These are phyloP conservation scores for Calameuta idolon DNA, from an alignment of 2,888 invertebrate species.

Conservation along the genomic window DNA sequence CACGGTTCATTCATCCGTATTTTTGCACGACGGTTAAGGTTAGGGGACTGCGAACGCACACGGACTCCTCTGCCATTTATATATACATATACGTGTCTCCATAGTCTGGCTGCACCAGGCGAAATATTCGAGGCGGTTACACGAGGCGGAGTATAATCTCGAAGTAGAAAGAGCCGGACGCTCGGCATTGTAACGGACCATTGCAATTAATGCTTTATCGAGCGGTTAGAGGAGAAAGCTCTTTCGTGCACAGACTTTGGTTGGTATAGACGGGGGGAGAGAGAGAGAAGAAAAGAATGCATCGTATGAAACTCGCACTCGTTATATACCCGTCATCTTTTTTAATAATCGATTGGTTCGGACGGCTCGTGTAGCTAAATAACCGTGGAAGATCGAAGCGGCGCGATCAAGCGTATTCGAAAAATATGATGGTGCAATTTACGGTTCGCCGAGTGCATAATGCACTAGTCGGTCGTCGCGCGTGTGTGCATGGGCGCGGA, in stretches of 20 bases:
- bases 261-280: not conserved
- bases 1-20: not conserved
- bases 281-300: not conserved
- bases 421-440: conserved; percentile 20
- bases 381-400: not conserved
- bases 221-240: not conserved
- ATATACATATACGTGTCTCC: not conserved
- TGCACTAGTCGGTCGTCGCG: conserved; percentile 21
- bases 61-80: not conserved
- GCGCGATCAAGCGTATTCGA: not conserved
- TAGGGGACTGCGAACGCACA: not conserved
- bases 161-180: not conserved
- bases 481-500: not conserved
- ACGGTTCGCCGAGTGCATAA: conserved; percentile 32
- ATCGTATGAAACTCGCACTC: not conserved
- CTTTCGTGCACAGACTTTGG: not conserved
- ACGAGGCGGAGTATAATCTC: not conserved
- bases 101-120: not conserved
- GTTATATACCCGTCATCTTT: not conserved
- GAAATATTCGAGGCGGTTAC: not conserved
- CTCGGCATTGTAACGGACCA: not conserved
- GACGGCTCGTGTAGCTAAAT: not conserved
- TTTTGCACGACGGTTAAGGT: not conserved
- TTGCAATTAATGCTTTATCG: not conserved
- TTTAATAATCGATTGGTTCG: not conserved